These are phyloP conservation scores for Cebus imitator DNA, from an alignment of 2,113 vertebrate genomes.

Conservation along the genomic window DNA sequence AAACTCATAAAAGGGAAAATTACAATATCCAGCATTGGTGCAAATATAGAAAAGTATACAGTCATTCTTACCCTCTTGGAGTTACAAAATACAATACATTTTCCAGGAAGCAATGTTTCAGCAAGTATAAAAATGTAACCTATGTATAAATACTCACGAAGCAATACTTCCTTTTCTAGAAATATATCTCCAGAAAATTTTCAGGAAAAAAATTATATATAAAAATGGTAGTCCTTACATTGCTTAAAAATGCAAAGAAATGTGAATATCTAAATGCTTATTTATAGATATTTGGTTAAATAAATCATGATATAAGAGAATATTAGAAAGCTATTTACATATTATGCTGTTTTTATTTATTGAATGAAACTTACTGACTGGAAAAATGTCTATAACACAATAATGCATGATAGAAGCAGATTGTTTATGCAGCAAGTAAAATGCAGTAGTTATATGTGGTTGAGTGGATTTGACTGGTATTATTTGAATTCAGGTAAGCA, in stretches of 20 bases:
- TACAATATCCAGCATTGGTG: not conserved
- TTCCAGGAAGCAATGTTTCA: not conserved
- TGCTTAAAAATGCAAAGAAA: not conserved
- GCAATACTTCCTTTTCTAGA: not conserved
- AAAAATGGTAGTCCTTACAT: not conserved
- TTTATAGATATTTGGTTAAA: not conserved
- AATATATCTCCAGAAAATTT: not conserved
- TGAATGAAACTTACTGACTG: constrained; percentile 36
- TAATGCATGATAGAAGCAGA: not conserved
- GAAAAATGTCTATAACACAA: not conserved
- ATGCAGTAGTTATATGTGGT: not conserved
- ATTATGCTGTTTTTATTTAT: constrained; percentile 3
- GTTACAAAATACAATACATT: not conserved
- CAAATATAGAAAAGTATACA: not conserved
- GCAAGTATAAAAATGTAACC: not conserved
- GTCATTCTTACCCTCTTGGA: not conserved
- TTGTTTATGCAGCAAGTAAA: constrained; percentile 12
- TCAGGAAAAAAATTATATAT: not conserved
- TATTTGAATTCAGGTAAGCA: constrained; percentile 23
- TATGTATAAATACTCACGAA: not conserved
- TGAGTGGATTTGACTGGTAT: not conserved
- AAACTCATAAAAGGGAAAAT: not conserved
- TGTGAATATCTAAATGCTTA: not conserved
- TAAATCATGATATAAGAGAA: not conserved
- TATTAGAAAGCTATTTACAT: not conserved